These are phyloP conservation scores for Subacronicta megacephala DNA, from an alignment of 2,888 invertebrate genomes.

Conservation along the genomic window DNA sequence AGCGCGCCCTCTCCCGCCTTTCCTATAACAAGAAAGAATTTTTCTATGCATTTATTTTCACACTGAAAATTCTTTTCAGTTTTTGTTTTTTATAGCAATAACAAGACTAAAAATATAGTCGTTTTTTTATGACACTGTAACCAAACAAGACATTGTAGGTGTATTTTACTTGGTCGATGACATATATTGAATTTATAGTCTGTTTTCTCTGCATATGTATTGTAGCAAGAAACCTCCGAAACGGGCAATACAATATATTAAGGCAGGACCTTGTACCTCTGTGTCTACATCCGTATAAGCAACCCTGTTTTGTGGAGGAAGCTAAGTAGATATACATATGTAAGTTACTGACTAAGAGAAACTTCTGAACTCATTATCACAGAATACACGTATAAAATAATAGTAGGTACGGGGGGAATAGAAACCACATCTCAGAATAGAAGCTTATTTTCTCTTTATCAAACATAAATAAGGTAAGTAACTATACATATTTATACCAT, in stretches of 20 bases:
- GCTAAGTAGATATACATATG: slow-evolving; percentile 16
- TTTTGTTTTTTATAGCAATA: slow-evolving; percentile 61
- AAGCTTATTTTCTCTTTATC: slow-evolving; percentile 8
- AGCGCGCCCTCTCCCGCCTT: slow-evolving; percentile 75
- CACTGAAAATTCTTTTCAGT: slow-evolving; percentile 76
- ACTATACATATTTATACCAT: slow-evolving; percentile 13
- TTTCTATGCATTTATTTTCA: slow-evolving; percentile 87
- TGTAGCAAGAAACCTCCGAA: slow-evolving; percentile 15
- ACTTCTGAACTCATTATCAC: slow-evolving; percentile 47
- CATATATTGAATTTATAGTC: slow-evolving; percentile 57
- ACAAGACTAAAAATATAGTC: slow-evolving; percentile 50
- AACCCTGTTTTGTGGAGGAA: slow-evolving; percentile 25
- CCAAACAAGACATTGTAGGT: slow-evolving; percentile 52
- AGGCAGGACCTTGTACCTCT: slow-evolving; percentile 39
- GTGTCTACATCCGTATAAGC: slow-evolving; percentile 33
- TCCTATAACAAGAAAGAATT: slow-evolving; percentile 88
- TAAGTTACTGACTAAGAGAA: slow-evolving; percentile 34
- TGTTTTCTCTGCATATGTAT: slow-evolving; percentile 47
- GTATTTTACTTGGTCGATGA: slow-evolving; percentile 53
- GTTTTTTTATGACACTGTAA: slow-evolving; percentile 37
- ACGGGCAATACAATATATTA: slow-evolving; percentile 33
- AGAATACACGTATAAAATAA: slow-evolving; percentile 23
- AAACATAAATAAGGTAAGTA: slow-evolving; percentile 11
- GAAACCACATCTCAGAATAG: background rate
- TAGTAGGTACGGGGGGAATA: slow-evolving; percentile 22